Conservation (phyloP, 2,888 invertebrate genomes). For the Byasa hedistus region DNA sequence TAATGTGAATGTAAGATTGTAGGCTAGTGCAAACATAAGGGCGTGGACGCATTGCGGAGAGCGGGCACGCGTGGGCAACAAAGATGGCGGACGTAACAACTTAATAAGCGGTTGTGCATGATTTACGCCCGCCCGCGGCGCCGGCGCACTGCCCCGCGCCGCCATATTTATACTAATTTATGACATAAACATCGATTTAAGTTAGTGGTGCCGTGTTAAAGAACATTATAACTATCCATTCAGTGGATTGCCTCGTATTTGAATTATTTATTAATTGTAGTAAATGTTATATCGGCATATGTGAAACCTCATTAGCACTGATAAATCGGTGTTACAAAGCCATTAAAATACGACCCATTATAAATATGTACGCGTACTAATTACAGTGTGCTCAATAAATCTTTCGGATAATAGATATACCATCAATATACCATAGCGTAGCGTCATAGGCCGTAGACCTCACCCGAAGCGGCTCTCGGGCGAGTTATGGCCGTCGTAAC, state of each 20-base stretch:
- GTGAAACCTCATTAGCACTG: constrained; percentile 54
- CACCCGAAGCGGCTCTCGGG: constrained; percentile 63
- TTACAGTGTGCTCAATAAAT: constrained; percentile 71
- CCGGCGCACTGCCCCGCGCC: constrained; percentile 65
- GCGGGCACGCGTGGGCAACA: constrained; percentile 69
- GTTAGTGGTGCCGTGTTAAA: constrained; percentile 45
- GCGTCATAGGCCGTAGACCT: constrained; percentile 71
- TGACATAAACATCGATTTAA: constrained; percentile 71
- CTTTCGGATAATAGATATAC: constrained; percentile 66
- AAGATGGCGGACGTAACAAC: constrained; percentile 74
- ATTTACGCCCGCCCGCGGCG: constrained; percentile 77
- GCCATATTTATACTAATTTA: constrained; percentile 75
- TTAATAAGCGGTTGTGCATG: constrained; percentile 77
- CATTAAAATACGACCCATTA: constrained; percentile 39
- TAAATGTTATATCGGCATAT: constrained; percentile 33
- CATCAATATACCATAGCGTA: constrained; percentile 62
- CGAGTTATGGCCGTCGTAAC: constrained; percentile 70
- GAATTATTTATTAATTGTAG: constrained; percentile 26
- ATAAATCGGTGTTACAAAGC: constrained; percentile 47
- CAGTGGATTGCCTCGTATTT: constrained; percentile 1
- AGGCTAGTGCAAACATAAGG: constrained; percentile 64
- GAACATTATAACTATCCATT: constrained; percentile 38
- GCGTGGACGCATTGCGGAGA: constrained; percentile 60
- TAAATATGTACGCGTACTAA: constrained; percentile 68
- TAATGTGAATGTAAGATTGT: constrained; percentile 48